A percentile compares a stretch with the other conserved stretches of the same genome.
These are phyloP conservation scores for Lonchura striata DNA, from an alignment of 2,113 vertebrate species.

Conservation along the genomic window DNA sequence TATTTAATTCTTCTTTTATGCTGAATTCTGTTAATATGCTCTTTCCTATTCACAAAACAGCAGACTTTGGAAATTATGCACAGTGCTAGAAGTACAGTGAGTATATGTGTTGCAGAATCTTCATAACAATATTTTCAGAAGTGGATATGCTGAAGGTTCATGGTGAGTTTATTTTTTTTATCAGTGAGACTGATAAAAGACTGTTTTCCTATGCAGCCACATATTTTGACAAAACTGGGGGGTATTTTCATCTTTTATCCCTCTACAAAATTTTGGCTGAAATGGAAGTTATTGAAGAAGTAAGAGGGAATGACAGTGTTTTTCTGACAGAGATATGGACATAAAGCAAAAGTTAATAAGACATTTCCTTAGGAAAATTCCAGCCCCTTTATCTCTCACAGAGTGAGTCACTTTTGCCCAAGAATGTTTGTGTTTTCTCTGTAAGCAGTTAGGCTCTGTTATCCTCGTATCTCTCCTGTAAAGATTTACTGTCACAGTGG, in stretches of 20 bases:
- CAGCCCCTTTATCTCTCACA: conserved; percentile 37
- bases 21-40: not conserved
- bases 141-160: not conserved
- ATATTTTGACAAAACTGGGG: not conserved
- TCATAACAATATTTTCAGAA: not conserved
- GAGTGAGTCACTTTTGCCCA: conserved; percentile 33
- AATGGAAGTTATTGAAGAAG: not conserved
- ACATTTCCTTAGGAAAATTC: conserved; percentile 52
- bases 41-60: not conserved
- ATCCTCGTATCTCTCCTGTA: conserved; percentile 11
- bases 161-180: not conserved
- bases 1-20: not conserved
- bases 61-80: not conserved
- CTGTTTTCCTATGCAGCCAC: not conserved
- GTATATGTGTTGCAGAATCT: not conserved
- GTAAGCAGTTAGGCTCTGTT: not conserved
- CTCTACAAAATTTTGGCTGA: not conserved
- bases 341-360: conserved; percentile 21
- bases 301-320: not conserved
- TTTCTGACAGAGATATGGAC: not conserved
- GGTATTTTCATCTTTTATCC: not conserved
- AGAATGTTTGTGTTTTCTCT: conserved; percentile 43
- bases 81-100: not conserved
- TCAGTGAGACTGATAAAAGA: not conserved
- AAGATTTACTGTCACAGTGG: conserved; percentile 18